Conservation (phyloP, 2,797 vertebrate genomes). For the Peromyscus aztecus region DNA sequence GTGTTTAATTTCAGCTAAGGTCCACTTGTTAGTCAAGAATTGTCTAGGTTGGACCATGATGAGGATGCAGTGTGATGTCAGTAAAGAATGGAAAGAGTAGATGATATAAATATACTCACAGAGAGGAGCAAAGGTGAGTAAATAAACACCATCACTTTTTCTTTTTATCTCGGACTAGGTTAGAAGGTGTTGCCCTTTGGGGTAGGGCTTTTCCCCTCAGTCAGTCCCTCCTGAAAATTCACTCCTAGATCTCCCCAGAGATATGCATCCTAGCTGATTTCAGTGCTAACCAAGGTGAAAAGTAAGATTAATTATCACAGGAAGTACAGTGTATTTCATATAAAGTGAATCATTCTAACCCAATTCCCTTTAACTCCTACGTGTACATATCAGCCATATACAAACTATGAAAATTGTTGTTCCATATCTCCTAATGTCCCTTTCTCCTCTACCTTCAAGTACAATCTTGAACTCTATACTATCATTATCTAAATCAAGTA, state of each 20-base stretch:
- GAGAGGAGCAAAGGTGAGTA: neutral
- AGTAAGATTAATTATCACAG: neutral
- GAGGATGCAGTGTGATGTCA: neutral
- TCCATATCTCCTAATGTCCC: neutral
- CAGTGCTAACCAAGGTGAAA: neutral
- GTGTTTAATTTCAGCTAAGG: neutral
- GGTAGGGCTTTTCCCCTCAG: too few species aligned
- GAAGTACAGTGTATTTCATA: neutral
- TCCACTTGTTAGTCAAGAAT: neutral
- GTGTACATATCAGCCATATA: neutral
- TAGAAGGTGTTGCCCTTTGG: too few species aligned
- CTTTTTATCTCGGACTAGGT: neutral
- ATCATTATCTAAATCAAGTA: neutral
- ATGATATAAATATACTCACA: neutral
- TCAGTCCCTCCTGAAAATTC: neutral
- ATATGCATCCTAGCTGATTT: neutral
- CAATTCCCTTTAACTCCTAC: neutral
- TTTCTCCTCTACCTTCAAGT: neutral
- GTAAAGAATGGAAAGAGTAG: neutral
- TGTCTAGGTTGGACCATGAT: neutral
- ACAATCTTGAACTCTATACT: neutral
- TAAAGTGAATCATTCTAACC: neutral
- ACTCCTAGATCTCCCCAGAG: neutral
- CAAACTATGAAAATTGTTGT: neutral
- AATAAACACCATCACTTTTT: neutral